Percentiles rank a stretch among this genome's conserved stretches.
These are phyloP conservation scores for Clarias laeviceps DNA, from an alignment of 2,797 vertebrate genomes.

Conservation along the genomic window DNA sequence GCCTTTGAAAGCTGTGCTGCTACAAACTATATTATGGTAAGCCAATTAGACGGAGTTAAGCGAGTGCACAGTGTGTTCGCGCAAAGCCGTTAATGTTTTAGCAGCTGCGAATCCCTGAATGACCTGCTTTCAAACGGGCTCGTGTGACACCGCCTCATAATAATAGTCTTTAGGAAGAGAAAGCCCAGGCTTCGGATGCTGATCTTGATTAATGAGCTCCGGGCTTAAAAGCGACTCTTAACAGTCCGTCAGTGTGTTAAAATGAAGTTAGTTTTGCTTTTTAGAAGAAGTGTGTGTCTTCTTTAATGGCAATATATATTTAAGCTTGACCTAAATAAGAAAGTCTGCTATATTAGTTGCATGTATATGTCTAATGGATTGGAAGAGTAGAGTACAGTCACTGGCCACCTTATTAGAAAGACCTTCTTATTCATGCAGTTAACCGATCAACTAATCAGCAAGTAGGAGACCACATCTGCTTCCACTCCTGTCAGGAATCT, in stretches of 20 bases:
- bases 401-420: too few species aligned
- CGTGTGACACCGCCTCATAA: conserved; percentile 27
- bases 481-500: not conserved
- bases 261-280: conserved; percentile 1
- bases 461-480: not conserved
- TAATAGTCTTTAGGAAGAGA: conserved; percentile 38
- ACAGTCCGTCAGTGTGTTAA: not conserved
- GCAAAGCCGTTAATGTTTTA: conserved; percentile 42
- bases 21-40: conserved; percentile 41
- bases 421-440: not conserved
- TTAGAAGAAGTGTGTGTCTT: not conserved
- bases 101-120: conserved; percentile 39
- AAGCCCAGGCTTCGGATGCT: conserved; percentile 18
- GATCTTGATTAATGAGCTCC: conserved; percentile 41
- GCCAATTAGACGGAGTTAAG: conserved; percentile 35
- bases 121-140: conserved; percentile 25
- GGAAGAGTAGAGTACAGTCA: not conserved
- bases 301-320: conserved; percentile 1
- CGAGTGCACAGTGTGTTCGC: conserved; percentile 20
- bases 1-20: conserved; percentile 32
- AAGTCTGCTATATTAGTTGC: not conserved
- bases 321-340: conserved; percentile 12
- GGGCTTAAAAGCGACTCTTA: conserved; percentile 13
- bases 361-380: not conserved
- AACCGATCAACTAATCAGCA: not conserved